phyloP scores from a whole-genome alignment of 2,797 vertebrate genomes.

The Tympanoctomys barrerae region DNA sequence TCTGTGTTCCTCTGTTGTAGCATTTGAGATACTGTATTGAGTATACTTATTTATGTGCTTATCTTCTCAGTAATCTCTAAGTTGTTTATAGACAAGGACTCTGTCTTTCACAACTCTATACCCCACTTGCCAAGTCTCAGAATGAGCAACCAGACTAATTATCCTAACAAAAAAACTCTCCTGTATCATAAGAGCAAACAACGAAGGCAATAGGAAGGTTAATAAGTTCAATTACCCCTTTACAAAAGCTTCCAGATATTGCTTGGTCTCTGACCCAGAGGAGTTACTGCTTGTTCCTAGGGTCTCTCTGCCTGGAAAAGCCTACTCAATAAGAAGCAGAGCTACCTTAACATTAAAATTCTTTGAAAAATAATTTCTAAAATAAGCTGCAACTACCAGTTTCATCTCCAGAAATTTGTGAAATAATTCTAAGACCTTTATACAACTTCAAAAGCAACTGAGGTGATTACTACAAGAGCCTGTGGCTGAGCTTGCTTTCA shows the following conservation, averaged over 20 bases:
- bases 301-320: constrained; percentile 35
- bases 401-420: neutral
- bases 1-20: neutral
- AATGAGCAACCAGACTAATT: constrained; percentile 22
- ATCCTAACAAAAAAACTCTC: neutral
- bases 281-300: constrained; percentile 15
- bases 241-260: constrained; percentile 62
- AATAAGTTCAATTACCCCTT: constrained; percentile 48
- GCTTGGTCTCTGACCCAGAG: constrained; percentile 49
- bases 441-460: constrained; percentile 58
- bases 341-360: neutral
- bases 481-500: constrained; percentile 14
- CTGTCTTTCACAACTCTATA: constrained; percentile 37
- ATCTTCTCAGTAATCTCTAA: constrained; percentile 19
- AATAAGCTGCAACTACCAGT: constrained; percentile 12
- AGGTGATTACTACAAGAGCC: constrained; percentile 2
- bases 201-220: constrained; percentile 53
- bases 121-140: constrained; percentile 36
- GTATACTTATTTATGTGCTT: neutral
- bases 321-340: neutral
- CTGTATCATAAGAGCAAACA: constrained; percentile 1
- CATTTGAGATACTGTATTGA: neutral
- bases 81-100: constrained; percentile 41
- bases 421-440: constrained; percentile 54
- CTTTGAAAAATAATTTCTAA: constrained; percentile 34